Evolutionary conservation across 2,113 vertebrate species (phyloP).

Genomic region (Pterocles gutturalis): DNA sequence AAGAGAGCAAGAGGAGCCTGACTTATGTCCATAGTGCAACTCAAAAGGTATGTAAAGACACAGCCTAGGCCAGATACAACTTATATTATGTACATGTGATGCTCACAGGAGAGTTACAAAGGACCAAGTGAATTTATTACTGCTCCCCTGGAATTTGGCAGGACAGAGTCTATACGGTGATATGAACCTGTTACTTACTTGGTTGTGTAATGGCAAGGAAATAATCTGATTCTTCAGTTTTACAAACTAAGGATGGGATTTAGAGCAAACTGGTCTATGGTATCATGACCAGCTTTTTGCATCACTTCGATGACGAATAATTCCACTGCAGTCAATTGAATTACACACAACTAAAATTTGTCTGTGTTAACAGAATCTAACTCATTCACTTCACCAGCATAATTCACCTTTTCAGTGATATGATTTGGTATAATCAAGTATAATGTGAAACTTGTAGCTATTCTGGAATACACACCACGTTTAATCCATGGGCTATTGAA

Average conservation of each 20-base stretch:
- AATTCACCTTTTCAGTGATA: neutral
- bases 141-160: neutral
- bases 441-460: neutral
- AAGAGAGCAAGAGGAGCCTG: neutral
- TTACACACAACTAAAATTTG: neutral
- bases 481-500: neutral
- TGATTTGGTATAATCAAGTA: neutral
- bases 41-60: neutral
- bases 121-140: neutral
- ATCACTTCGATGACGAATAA: neutral
- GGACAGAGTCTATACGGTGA: neutral
- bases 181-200: neutral
- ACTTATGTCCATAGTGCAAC: neutral
- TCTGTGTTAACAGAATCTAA: neutral
- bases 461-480: neutral
- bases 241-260: neutral
- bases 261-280: neutral
- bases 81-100: neutral
- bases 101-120: neutral
- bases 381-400: neutral
- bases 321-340: neutral
- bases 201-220: neutral
- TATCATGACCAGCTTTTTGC: neutral
- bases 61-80: neutral
- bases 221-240: neutral